Evolutionary conservation across 2,888 invertebrate species (phyloP).

Genomic region (Philonicus albiceps): DNA sequence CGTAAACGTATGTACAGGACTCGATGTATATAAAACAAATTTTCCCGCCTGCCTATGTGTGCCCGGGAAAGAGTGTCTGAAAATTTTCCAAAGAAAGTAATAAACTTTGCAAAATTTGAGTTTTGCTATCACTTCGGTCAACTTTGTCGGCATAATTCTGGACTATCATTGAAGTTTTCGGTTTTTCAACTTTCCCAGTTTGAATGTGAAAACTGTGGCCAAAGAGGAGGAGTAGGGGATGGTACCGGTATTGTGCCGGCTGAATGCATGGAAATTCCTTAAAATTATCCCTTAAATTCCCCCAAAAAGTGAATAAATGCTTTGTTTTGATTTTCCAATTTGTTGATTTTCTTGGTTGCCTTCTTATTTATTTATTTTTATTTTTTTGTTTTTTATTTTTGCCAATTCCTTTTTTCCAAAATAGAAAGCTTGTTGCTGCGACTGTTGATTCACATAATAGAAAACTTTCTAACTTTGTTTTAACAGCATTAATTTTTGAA

Average conservation of each 20-base stretch:
- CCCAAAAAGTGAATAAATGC: slow-evolving; percentile 21
- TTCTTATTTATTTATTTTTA: not conserved
- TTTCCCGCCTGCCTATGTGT: slow-evolving; percentile 9
- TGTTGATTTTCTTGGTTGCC: not conserved
- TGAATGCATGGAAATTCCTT: not conserved
- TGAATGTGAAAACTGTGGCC: not conserved
- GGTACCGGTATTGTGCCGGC: not conserved
- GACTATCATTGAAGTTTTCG: slow-evolving; percentile 42
- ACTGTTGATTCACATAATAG: not conserved
- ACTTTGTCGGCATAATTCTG: slow-evolving; percentile 43
- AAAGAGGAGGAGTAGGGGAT: not conserved
- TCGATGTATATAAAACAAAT: slow-evolving; percentile 1
- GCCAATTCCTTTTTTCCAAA: not conserved
- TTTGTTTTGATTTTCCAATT: slow-evolving; percentile 16
- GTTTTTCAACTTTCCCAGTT: slow-evolving; percentile 30
- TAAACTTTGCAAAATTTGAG: slow-evolving; percentile 42
- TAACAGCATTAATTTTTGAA: not conserved
- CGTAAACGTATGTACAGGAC: not conserved
- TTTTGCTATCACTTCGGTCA: slow-evolving; percentile 42
- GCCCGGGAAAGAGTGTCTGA: slow-evolving; percentile 29
- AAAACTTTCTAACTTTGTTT: not conserved
- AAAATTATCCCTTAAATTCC: not conserved
- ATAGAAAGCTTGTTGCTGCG: not conserved
- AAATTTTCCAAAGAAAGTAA: slow-evolving; percentile 41
- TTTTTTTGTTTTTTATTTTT: not conserved